Evolutionary conservation across 1,140 invertebrate species (phyloP), one percentile per base, ranked within the genome.

Genomic region (Macrotrachela quadricornifera): DNA sequence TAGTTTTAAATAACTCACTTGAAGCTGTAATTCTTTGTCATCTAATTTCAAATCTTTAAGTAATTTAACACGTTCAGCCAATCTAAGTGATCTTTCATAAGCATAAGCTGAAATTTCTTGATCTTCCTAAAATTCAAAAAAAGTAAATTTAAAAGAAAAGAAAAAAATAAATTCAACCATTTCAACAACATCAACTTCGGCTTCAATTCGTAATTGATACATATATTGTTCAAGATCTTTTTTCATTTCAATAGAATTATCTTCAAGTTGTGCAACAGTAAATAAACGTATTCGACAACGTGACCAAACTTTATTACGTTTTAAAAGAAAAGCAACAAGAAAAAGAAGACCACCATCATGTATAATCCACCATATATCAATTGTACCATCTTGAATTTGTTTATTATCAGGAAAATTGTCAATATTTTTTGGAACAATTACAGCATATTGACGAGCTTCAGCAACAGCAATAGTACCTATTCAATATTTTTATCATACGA

Each of bases 241-340:
- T 71, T 97, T 95, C 88, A 99, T 97, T 70, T 97, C 88, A 61
- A 97, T 92, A n/a, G 87, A 94, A 71, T 99, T 99, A 64, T 97
- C 92, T 67, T 95, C 88, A 74, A 94, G 82, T 73, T 96, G 90
- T 43, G 94, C 94, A 10, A 99, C 91, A 13, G 92, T 96, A 70
- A 97, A 99, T 61, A 99, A 91, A 54, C 92, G 78, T 71, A 97
- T 80, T 69, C 85, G 88, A 70, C 91, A 97, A 62, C 94, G 92
- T 67, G 87, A 90, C 92, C 94, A 99, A 0, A 85, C 85, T 60
- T 85, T 79, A 57, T 71, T 65, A 71, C 96, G 87, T 64, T 86
- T 87, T 46, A 99, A 73, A 51, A 97, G 71, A 76, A 97, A 97
- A 3, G 92, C 91, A 46, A 99, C 71, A 53, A 99, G 69, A 88